phyloP scores from a whole-genome alignment of 2,113 vertebrate genomes.

The Chaetodon trifascialis region DNA sequence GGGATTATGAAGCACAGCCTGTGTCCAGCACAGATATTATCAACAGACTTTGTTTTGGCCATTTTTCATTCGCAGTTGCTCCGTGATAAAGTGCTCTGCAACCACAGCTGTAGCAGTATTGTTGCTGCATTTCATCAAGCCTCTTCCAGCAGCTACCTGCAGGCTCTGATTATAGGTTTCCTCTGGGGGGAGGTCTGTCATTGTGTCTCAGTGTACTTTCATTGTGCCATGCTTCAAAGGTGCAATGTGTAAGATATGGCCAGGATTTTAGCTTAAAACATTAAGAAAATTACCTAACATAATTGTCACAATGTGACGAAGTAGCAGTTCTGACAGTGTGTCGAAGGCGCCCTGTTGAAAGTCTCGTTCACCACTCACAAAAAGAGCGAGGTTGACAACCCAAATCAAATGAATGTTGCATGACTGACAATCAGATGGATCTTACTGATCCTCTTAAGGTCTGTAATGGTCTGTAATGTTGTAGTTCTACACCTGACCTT shows the following conservation, averaged over 20 bases:
- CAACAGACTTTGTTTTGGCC: conserved; percentile 32
- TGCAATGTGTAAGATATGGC: not conserved
- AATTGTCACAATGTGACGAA: not conserved
- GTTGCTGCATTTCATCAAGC: conserved; percentile 25
- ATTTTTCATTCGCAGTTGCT: conserved; percentile 9
- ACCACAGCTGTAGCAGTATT: conserved; percentile 4
- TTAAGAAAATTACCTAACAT: too few relatives aligned
- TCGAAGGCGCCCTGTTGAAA: too few relatives aligned
- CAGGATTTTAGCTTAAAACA: too few relatives aligned
- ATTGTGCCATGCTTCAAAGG: not conserved
- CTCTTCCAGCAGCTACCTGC: not conserved
- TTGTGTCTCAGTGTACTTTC: not conserved
- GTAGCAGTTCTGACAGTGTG: too few relatives aligned
- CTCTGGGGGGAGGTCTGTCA: not conserved
- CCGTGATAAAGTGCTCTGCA: conserved; percentile 4
- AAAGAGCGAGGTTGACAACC: not conserved
- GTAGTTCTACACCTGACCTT: too few relatives aligned
- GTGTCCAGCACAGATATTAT: conserved; percentile 35
- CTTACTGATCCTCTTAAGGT: not conserved
- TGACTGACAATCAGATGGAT: not conserved
- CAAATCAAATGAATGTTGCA: not conserved
- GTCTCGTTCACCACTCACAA: not conserved
- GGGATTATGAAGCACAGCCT: conserved; percentile 6
- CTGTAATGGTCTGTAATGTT: not conserved
- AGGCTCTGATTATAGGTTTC: not conserved